Base-by-base conservation (phyloP, 2,888 invertebrate species). In the Meiosimyza platycephala region DNA sequence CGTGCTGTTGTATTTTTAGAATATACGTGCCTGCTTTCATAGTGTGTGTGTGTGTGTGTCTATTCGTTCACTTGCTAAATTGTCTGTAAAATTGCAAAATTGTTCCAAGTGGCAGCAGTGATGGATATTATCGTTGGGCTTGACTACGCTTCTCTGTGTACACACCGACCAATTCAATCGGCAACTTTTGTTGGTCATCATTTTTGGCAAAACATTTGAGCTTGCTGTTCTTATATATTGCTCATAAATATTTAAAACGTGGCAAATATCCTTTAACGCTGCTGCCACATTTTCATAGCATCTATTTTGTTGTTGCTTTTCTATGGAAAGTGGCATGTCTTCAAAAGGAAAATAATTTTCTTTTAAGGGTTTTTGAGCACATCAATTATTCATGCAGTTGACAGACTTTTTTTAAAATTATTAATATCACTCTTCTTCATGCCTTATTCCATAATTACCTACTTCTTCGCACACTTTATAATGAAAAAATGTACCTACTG, bases 81-180 rank as follows among this genome's bases (percentile, higher is more conserved):
- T 83, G 82, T 80, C 83, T 80, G 82, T 83, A 80, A 82, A 82
- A 82, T 82, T 82, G 80, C 78, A 81, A 80, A 82, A 82, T 81
- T 83, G 82, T 78, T 81, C 22, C 54, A 12, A 60, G 59, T 22
- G 59, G 54, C 12, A 40, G 40, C 6, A 40, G 40, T 40, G 40
- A n/a, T 13, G 13, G 18, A 2, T 3, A 28, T 18, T 22, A 60
- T 9, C 22, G 60, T n/a, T 33, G 5, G 22, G 15, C 33, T 15
- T 15, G 18, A 28, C 33, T 60, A 9, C 22, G 60, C 12, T 22
- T 60, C 60, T 16, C 16, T 18, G n/a, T 54, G 16, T 54, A 6
- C n/a, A 13, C n/a, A 6, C n/a, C 54, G n/a, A 11, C 55, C 11
- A 55, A 54, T 7, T n/a, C 11, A 55, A 40, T 9, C 40, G 40